Evolutionary conservation across 2,888 invertebrate species (phyloP).

Genomic region (Ochropacha duplaris): DNA sequence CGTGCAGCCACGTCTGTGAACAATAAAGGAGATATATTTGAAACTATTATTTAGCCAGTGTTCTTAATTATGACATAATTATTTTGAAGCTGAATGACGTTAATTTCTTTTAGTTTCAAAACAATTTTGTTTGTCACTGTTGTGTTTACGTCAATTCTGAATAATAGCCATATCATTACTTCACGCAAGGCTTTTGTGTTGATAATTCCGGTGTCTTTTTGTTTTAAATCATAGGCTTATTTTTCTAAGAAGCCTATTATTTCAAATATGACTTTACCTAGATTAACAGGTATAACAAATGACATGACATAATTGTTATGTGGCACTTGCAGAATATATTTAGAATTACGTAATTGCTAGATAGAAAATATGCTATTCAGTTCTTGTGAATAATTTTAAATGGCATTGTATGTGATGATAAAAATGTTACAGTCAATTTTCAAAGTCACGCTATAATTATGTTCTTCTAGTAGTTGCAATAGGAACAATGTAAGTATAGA

Average conservation of each 20-base stretch:
- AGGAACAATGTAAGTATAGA: not conserved
- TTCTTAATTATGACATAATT: not conserved
- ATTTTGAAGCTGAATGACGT: not conserved
- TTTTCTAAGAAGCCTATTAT: not conserved
- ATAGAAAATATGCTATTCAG: too few relatives aligned
- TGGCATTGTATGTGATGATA: not conserved
- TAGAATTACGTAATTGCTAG: too few relatives aligned
- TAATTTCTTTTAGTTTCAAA: not conserved
- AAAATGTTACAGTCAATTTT: not conserved
- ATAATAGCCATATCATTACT: not conserved
- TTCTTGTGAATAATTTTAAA: too few relatives aligned
- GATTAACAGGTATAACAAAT: too few relatives aligned
- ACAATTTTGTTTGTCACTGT: not conserved
- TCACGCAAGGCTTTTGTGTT: not conserved
- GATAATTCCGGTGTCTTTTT: not conserved
- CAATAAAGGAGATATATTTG: constrained; percentile 28
- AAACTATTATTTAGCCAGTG: not conserved
- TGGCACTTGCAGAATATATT: not conserved
- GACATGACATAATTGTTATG: too few relatives aligned
- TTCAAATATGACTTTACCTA: not conserved
- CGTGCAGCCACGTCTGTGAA: constrained; percentile 74
- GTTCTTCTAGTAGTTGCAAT: not conserved
- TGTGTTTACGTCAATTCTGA: not conserved
- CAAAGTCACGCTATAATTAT: not conserved
- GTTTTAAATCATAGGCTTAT: not conserved